Conservation (phyloP, 2,888 invertebrate genomes). For the Choreutis nemorana region DNA sequence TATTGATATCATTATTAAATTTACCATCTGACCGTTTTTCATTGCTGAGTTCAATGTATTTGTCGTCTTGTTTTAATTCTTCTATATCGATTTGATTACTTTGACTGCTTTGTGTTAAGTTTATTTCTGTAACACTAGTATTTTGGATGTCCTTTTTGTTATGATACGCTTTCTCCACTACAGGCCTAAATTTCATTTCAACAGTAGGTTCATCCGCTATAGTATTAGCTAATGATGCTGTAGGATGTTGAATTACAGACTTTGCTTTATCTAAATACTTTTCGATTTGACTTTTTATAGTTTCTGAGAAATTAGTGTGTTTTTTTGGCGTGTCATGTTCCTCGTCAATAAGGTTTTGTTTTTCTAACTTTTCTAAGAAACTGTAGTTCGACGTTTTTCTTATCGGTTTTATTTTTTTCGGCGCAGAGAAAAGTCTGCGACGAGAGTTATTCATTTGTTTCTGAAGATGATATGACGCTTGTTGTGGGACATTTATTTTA, state of each 20-base stretch:
- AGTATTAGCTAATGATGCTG: too few relatives aligned
- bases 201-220: too few relatives aligned
- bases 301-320: conserved; percentile 26
- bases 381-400: conserved; percentile 28
- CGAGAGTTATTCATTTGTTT: conserved; percentile 3
- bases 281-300: conserved; percentile 34
- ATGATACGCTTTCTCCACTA: too few relatives aligned
- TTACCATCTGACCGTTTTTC: too few relatives aligned
- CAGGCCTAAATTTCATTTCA: too few relatives aligned
- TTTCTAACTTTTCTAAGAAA: conserved; percentile 34
- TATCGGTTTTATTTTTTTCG: conserved; percentile 9
- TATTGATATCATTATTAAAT: too few relatives aligned
- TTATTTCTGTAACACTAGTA: too few relatives aligned
- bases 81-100: too few relatives aligned
- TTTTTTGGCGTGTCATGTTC: conserved; percentile 13
- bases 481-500: conserved; percentile 1
- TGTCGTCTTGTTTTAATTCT: too few relatives aligned
- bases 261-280: conserved; percentile 26
- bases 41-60: too few relatives aligned
- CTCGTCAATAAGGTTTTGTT: conserved; percentile 22
- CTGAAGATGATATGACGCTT: conserved; percentile 1
- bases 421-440: conserved; percentile 4
- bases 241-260: conserved; percentile 10
- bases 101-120: too few relatives aligned
- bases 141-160: too few relatives aligned